Conservation (phyloP, 2,113 vertebrate genomes). For the Serinus canaria region DNA sequence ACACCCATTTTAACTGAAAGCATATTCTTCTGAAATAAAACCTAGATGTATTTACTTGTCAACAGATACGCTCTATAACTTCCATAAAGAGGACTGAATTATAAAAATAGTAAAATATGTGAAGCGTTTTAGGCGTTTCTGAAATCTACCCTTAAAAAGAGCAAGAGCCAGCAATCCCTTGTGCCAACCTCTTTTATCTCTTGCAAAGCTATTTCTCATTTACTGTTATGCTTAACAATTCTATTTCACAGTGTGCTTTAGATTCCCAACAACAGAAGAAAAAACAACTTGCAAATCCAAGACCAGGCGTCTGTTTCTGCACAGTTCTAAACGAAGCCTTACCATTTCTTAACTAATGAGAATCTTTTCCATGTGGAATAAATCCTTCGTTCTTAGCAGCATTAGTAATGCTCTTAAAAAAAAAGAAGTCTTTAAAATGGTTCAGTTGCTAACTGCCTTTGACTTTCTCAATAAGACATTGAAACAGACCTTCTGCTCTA, state of each 20-base stretch:
- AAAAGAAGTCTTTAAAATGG: background rate
- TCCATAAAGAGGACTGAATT: background rate
- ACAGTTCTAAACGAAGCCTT: constrained; percentile 1
- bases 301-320: background rate
- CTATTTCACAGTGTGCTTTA: background rate
- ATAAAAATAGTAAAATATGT: constrained; percentile 11
- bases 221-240: background rate
- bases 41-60: constrained; percentile 24
- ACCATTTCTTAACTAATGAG: constrained; percentile 23
- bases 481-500: constrained; percentile 45
- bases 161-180: background rate
- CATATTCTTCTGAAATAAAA: constrained; percentile 45
- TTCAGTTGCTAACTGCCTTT: constrained; percentile 48
- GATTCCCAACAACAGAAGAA: background rate
- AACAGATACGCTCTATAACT: background rate
- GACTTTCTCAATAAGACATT: constrained; percentile 25
- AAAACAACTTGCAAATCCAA: constrained; percentile 2
- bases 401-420: constrained; percentile 40
- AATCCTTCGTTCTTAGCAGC: constrained; percentile 43
- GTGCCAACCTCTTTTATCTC: background rate
- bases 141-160: constrained; percentile 37
- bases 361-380: constrained; percentile 25
- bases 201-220: constrained; percentile 9
- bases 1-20: constrained; percentile 8
- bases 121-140: background rate